Base-by-base conservation (phyloP, 1,140 invertebrate genomes). In the Pantala flavescens region DNA sequence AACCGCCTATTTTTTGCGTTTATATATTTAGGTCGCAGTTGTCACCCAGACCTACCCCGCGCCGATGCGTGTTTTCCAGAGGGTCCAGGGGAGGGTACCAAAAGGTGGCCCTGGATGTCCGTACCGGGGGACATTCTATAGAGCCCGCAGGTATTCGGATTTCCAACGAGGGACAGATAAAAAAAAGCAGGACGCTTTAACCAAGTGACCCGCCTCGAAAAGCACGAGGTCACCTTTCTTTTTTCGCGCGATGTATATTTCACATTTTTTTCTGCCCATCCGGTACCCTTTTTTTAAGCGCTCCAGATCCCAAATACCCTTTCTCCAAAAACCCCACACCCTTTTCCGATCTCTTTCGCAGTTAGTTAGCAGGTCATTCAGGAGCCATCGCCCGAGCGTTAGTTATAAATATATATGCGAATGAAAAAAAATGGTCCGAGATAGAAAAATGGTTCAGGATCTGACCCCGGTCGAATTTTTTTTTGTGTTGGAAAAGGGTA, bases 321-420 rank as follows among this genome's bases (percentile, higher is more conserved):
- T 21, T 16, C 12, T 1, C 49, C 12, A 3, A 21, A 1, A 16
- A 3, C 49, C 16, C 49, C 3, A 1, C 49, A 12, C 3, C 3
- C 49, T 1, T 7, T 63, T 63, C n/a, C 49, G 3, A 1, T 21
- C 49, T 63, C 49, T 63, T 63, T 63, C 49, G 49, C 49, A 63
- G 49, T 63, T 63, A 63, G 49, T 63, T 63, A 63, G 49, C 49
- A 63, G 49, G 49, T 63, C 49, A 63, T 63, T 63, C 49, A 63
- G 49, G 49, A 63, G 5, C n/a, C n/a, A 19, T 63, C 49, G 3
- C 49, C 16, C n/a, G n/a, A 14, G 12, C 49, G n/a, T 21, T 63
- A 63, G 49, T 19, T 63, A 63, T 63, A 63, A 19, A 63, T 63
- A 21, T 63, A 63, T 63, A 63, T 21, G 12, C n/a, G 49, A 63